Percentiles rank a stretch among this genome's conserved stretches.
These are phyloP conservation scores for Allacma fusca DNA, from an alignment of 2,888 invertebrate species.

Conservation along the genomic window DNA sequence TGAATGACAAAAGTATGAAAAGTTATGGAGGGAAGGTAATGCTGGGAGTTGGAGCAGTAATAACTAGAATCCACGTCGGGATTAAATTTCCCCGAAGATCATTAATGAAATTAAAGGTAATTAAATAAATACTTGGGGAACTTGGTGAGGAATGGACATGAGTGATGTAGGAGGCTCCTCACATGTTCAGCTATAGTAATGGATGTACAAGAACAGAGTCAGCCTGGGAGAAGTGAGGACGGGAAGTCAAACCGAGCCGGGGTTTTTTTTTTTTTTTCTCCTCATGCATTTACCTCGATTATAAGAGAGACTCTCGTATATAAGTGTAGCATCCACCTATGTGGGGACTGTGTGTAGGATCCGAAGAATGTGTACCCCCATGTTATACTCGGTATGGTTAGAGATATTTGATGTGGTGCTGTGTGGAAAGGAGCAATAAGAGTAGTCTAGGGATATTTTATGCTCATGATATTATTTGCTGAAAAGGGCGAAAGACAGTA, in stretches of 20 bases:
- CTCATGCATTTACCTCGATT: not conserved
- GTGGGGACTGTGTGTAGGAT: conserved; percentile 21
- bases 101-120: conserved; percentile 16
- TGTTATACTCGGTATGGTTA: conserved; percentile 30
- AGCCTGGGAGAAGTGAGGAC: not conserved
- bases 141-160: not conserved
- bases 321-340: not conserved
- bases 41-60: not conserved
- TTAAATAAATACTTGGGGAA: conserved; percentile 12
- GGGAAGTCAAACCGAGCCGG: not conserved
- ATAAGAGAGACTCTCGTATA: not conserved
- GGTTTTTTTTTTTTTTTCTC: too few relatives aligned
- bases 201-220: not conserved
- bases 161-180: not conserved
- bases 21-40: conserved; percentile 5
- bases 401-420: conserved; percentile 43
- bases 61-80: not conserved
- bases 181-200: not conserved
- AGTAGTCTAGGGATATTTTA: conserved; percentile 43
- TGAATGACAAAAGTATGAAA: not conserved
- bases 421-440: conserved; percentile 41
- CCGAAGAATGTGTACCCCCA: not conserved
- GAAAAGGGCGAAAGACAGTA: conserved; percentile 51
- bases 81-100: conserved; percentile 16
- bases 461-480: conserved; percentile 49